phyloP scores from a whole-genome alignment of 1,140 invertebrate genomes.

The Drosophila gunungcola region DNA sequence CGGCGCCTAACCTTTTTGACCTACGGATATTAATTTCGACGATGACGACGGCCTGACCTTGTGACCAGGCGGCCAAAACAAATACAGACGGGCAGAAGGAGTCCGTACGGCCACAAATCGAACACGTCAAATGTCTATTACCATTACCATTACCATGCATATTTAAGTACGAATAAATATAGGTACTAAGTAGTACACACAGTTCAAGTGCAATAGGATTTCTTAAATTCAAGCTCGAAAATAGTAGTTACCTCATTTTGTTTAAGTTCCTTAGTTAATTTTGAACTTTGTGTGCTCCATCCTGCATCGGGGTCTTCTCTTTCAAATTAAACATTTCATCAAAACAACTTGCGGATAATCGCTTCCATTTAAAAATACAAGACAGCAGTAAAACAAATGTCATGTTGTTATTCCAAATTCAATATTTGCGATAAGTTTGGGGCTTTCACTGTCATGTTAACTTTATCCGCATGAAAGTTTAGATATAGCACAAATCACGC shows the following conservation, averaged over 20 bases:
- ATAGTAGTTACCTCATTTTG: conserved; percentile 33
- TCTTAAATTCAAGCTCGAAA: conserved; percentile 1
- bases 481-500: conserved; percentile 45
- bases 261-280: conserved; percentile 20
- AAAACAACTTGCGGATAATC: conserved; percentile 1
- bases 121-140: conserved; percentile 55
- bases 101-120: conserved; percentile 19
- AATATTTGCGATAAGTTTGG: conserved; percentile 51
- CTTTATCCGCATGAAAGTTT: conserved; percentile 37
- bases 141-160: conserved; percentile 31
- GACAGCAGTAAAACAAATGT: conserved; percentile 48
- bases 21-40: conserved; percentile 46
- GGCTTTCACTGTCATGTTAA: conserved; percentile 54
- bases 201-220: conserved; percentile 35
- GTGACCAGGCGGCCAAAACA: conserved; percentile 39
- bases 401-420: conserved; percentile 39
- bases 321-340: not conserved
- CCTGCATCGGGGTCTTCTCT: not conserved
- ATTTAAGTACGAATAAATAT: conserved; percentile 31
- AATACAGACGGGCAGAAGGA: conserved; percentile 28
- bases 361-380: not conserved
- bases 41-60: conserved; percentile 46
- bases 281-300: conserved; percentile 23
- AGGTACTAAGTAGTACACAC: conserved; percentile 14
- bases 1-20: conserved; percentile 40